Conservation (phyloP, 2,113 vertebrate species). For the Panthera uncia region DNA sequence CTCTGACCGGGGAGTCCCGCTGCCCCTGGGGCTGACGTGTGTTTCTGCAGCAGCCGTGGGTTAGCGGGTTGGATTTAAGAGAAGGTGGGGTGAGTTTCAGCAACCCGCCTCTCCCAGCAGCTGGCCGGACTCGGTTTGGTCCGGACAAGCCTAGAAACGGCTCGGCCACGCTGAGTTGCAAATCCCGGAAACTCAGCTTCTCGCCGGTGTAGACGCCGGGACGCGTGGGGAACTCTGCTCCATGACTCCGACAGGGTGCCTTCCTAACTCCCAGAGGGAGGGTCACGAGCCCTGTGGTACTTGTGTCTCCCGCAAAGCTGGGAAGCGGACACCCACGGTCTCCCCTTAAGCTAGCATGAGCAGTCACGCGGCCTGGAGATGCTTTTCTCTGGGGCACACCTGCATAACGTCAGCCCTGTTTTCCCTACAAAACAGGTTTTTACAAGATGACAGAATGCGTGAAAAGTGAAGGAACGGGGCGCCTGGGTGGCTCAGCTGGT, state of each 20-base stretch:
- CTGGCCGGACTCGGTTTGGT: background rate
- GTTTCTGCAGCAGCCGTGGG: background rate
- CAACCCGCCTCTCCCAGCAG: background rate
- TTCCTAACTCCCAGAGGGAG: background rate
- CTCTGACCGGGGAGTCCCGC: no score
- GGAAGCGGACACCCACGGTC: fast-evolving
- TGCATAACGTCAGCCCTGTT: fast-evolving
- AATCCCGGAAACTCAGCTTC: background rate
- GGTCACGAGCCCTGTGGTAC: fast-evolving
- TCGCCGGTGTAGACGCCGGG: fast-evolving
- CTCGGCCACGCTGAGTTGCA: no score
- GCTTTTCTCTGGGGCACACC: background rate
- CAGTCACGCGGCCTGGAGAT: background rate
- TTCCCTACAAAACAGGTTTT: background rate
- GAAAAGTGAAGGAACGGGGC: no score
- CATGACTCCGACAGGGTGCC: background rate
- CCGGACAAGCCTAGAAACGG: no score
- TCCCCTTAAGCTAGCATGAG: fast-evolving
- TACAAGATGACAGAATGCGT: background rate
- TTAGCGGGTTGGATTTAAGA: background rate
- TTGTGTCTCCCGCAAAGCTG: no score
- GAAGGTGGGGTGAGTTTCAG: background rate
- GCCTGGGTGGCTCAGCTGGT: no score
- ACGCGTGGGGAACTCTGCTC: no score
- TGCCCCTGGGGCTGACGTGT: fast-evolving